Evolutionary conservation across 2,888 invertebrate genomes (phyloP).

Genomic region (Pachydiplax longipennis): DNA sequence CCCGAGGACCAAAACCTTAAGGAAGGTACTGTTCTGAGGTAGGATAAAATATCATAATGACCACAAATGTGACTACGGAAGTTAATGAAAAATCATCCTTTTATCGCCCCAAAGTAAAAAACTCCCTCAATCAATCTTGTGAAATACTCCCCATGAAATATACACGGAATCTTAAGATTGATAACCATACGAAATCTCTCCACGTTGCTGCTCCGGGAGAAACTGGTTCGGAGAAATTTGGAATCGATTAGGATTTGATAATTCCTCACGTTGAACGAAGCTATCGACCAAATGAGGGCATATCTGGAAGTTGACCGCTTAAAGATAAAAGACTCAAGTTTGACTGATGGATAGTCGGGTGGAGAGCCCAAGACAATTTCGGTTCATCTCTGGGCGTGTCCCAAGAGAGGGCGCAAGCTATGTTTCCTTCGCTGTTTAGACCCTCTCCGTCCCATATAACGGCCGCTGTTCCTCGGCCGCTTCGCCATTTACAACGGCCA

Average conservation of each 20-base stretch:
- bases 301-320: neutral
- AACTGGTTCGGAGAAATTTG: neutral
- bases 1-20: too few relatives aligned
- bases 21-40: neutral
- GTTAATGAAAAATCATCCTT: too few relatives aligned
- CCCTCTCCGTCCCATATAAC: neutral
- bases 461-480: neutral
- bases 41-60: neutral
- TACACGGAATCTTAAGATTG: too few relatives aligned
- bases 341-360: neutral
- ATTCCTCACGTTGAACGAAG: neutral
- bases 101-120: too few relatives aligned
- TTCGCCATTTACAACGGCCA: slow-evolving; percentile 1
- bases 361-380: neutral
- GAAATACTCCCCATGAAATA: too few relatives aligned
- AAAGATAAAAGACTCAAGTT: neutral
- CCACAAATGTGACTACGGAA: too few relatives aligned
- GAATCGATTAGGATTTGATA: neutral
- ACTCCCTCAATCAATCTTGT: too few relatives aligned
- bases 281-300: neutral
- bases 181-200: too few relatives aligned
- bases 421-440: slow-evolving; percentile 3
- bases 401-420: neutral
- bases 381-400: slow-evolving; percentile 30
- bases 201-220: too few relatives aligned